Evolutionary conservation across 2,797 vertebrate species (phyloP).

Genomic region (Scyliorhinus canicula): DNA sequence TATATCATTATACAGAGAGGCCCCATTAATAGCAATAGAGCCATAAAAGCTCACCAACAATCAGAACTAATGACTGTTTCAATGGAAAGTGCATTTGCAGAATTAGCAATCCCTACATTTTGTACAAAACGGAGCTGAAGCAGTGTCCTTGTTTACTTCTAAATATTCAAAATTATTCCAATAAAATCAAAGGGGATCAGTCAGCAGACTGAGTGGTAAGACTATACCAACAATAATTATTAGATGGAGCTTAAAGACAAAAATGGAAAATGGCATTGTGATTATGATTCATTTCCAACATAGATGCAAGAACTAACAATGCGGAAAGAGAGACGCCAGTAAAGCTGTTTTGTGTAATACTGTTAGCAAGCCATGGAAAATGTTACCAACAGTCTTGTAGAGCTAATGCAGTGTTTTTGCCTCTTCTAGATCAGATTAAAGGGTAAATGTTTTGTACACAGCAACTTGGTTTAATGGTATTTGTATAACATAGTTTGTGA

Average conservation of each 20-base stretch:
- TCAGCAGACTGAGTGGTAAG: background rate
- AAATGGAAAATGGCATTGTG: slow-evolving; percentile 35
- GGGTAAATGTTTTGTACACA: slow-evolving; percentile 30
- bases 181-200: slow-evolving; percentile 36
- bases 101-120: slow-evolving; percentile 34
- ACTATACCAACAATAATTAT: slow-evolving; percentile 34
- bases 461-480: background rate
- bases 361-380: slow-evolving; percentile 20
- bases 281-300: slow-evolving; percentile 13
- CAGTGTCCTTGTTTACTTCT: slow-evolving; percentile 35
- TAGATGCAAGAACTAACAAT: slow-evolving; percentile 32
- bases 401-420: slow-evolving; percentile 17
- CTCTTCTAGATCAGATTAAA: slow-evolving; percentile 1
- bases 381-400: slow-evolving; percentile 24
- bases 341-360: slow-evolving; percentile 17
- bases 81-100: slow-evolving; percentile 38
- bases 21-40: slow-evolving; percentile 38
- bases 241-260: background rate
- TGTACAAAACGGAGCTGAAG: slow-evolving; percentile 32
- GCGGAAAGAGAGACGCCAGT: background rate
- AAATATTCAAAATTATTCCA: slow-evolving; percentile 37
- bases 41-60: slow-evolving; percentile 39
- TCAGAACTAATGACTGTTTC: slow-evolving; percentile 40
- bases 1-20: slow-evolving; percentile 34
- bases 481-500: background rate